These are phyloP conservation scores for Andrena trimmerana DNA, from an alignment of 2,888 invertebrate species.

Conservation along the genomic window DNA sequence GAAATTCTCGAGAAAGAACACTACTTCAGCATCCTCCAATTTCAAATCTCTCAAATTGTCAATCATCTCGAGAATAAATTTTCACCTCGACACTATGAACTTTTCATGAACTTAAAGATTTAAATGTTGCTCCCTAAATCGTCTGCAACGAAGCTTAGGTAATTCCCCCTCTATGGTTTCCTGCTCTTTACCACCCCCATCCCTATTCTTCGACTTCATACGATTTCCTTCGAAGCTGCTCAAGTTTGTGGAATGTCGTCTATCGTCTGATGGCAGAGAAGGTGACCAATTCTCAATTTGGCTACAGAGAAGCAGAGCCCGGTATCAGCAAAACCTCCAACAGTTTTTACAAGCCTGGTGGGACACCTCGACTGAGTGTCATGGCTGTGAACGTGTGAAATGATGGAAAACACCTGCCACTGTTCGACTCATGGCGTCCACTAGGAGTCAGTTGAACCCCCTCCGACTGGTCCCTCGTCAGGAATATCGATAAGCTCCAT, in stretches of 20 bases:
- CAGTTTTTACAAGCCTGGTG: too few relatives aligned
- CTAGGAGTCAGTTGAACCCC: slow-evolving; percentile 40
- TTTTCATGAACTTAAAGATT: not conserved
- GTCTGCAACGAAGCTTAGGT: not conserved
- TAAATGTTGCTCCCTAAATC: not conserved
- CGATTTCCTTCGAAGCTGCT: slow-evolving; percentile 6
- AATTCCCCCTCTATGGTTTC: not conserved
- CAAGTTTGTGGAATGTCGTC: too few relatives aligned
- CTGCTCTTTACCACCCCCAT: not conserved
- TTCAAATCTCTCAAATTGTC: not conserved
- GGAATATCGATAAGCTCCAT: slow-evolving; percentile 31
- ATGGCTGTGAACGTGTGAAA: not conserved
- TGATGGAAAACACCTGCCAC: not conserved
- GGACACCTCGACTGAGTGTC: too few relatives aligned
- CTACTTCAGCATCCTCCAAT: too few relatives aligned
- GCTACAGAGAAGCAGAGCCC: too few relatives aligned
- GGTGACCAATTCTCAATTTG: too few relatives aligned
- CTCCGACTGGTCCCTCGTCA: slow-evolving; percentile 45
- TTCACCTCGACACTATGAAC: slow-evolving; percentile 13
- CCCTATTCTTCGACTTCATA: not conserved
- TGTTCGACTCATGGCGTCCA: not conserved
- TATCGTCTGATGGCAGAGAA: too few relatives aligned
- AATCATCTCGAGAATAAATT: slow-evolving; percentile 27
- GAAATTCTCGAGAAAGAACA: too few relatives aligned
- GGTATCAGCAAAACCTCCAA: too few relatives aligned